Base-by-base conservation (phyloP, 2,113 vertebrate species). In the Scomber colias region DNA sequence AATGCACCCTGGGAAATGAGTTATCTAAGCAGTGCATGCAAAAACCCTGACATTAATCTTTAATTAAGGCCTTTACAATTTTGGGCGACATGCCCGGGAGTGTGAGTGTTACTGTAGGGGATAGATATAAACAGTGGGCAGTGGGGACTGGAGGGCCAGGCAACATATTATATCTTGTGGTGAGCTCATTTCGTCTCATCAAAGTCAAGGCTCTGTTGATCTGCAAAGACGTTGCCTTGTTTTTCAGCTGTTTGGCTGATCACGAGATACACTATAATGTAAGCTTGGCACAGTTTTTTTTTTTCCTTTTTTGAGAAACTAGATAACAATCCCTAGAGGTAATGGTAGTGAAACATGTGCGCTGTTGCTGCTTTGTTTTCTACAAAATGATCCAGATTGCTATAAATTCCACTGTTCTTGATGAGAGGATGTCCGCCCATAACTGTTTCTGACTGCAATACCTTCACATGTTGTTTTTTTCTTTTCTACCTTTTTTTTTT, bases 51-150 rank as follows among this genome's bases (percentile, higher is more conserved):
- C 91, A 94, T 93, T 92, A 91, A 93, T 94, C 92, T 94, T 93
- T 93, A 94, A 95, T 94, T 92, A 94, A 90, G 82, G 86, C 79
- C 83, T 87, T 92, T 90, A 89, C 79, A 90, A 84, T 88, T 83
- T 85, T 3, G 56, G 74, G 81, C 69, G 50, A 74, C 83, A 66
- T 80, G 89, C 77, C 82, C 61, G 79, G 71, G 70, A 85, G 86
- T 82, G 54, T 57, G 62, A 82, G 84, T 66, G 75, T 30, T 55
- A 53, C 80, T 80, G 81, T 56, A 66, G 89, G 82, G 77, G 67
- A 67, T 45, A 78, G 89, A 89, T 84, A 77, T 64, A 80, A 74
- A 66, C 24, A 71, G 71, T 21, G 50, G 44, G 70, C 51, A 53
- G 50, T 0, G 16, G 60, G 68, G 75, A 51, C 27, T 21, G 8